phyloP scores from a whole-genome alignment of 2,113 vertebrate genomes.

The Carassius auratus region DNA sequence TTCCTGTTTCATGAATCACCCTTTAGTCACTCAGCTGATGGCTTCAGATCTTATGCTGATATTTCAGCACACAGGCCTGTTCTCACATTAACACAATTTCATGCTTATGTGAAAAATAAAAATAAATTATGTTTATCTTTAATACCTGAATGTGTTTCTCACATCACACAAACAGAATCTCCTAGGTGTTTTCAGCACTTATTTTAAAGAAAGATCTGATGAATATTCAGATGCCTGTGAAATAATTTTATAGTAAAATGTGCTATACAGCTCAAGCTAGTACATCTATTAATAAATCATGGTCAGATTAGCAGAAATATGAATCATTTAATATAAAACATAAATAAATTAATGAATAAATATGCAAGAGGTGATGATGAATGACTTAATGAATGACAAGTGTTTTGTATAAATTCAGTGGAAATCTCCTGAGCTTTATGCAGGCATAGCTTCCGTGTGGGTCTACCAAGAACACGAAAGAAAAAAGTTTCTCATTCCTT shows the following conservation, averaged over 20 bases:
- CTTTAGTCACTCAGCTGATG: slow-evolving; percentile 26
- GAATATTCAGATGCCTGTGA: neutral
- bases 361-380: neutral
- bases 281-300: neutral
- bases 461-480: neutral
- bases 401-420: neutral
- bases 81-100: neutral
- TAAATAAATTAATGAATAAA: neutral
- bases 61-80: neutral
- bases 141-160: neutral
- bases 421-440: neutral
- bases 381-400: neutral
- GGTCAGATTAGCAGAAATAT: neutral
- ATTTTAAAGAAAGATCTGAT: neutral
- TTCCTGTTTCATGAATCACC: slow-evolving; percentile 53
- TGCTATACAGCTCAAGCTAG: neutral
- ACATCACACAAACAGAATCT: neutral
- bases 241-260: neutral
- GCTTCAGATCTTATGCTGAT: slow-evolving; percentile 19
- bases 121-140: neutral
- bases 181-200: neutral
- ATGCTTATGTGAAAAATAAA: neutral
- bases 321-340: neutral
- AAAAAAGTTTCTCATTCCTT: neutral
- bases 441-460: neutral